A percentile compares a stretch with the other conserved stretches of the same genome.
Evolutionary conservation across 2,113 vertebrate species (phyloP).

Genomic region (Sphaerodactylus townsendi): DNA sequence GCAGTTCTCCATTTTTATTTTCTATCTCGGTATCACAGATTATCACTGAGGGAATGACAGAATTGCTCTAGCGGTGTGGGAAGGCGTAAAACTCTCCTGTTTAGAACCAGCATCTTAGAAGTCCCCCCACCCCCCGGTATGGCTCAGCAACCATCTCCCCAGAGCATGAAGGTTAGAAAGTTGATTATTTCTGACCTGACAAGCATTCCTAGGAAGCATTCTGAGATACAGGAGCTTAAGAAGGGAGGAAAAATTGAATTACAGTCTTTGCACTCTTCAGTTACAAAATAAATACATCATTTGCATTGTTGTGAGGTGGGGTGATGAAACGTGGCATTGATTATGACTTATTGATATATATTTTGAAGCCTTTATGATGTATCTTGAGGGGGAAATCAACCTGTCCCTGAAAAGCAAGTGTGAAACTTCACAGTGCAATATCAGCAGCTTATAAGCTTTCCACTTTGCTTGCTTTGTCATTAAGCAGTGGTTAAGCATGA

Average conservation of each 20-base stretch:
- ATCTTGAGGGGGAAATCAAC: neutral
- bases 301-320: neutral
- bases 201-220: neutral
- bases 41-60: neutral
- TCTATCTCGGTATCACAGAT: neutral
- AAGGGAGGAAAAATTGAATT: neutral
- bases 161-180: conserved; percentile 2
- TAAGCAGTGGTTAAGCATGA: conserved; percentile 46
- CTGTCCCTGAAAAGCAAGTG: conserved; percentile 17
- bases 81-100: neutral
- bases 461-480: conserved; percentile 44
- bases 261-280: neutral
- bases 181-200: neutral
- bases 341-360: rapidly evolving
- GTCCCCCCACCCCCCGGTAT: neutral
- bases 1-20: neutral
- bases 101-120: neutral
- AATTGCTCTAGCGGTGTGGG: neutral
- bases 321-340: neutral
- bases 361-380: neutral
- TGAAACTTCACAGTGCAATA: neutral
- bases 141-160: neutral
- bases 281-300: neutral
- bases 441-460: conserved; percentile 4
- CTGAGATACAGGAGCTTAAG: neutral